Evolutionary conservation across 2,888 invertebrate species (phyloP), one percentile per base, ranked within the genome.

Genomic region (Agrochola lychnidis): DNA sequence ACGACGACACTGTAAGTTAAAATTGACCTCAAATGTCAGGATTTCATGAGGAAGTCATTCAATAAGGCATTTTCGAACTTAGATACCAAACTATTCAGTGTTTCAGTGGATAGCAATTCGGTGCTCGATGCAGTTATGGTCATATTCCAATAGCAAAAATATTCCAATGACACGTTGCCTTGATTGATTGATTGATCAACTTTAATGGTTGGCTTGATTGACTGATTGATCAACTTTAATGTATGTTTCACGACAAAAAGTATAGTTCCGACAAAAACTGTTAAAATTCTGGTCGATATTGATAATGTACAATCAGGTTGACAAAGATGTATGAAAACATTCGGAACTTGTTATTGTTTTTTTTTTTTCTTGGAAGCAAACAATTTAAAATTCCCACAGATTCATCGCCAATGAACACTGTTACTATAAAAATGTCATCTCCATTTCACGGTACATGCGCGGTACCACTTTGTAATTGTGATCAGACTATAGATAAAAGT

Each of bases 381-480:
- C 57, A 36, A 62, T 30, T 16, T 19, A 25, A 75, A 73, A 75
- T 80, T 89, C 89, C 83, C 89, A 85, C 80, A 87, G 53, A 76
- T 72, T 63, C 16, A 51, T 75, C 67, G 61, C 59, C 78, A 84
- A 81, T 81, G 68, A 77, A 83, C 71, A 77, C 42, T 78, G 84
- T 84, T 82, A 79, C 77, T 79, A 83, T 81, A 82, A 84, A 87
- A 81, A 90, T 90, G 87, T 90, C 90, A 90, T 87, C 83, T 77
- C 81, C 63, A 89, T 88, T 85, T 83, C 88, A 88, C 88, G 87
- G 89, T 82, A 81, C 76, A 78, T 88, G 79, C 81, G 83, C 88
- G 87, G 90, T 91, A 90, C 91, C 92, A 91, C 91, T 94, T 93
- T 93, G 94, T 90, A 91, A 90, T 89, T 91, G 91, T 89, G 94